Evolutionary conservation across 92 coral and sea anemone species (phyloP).

Genomic region (Bergia sp.): DNA sequence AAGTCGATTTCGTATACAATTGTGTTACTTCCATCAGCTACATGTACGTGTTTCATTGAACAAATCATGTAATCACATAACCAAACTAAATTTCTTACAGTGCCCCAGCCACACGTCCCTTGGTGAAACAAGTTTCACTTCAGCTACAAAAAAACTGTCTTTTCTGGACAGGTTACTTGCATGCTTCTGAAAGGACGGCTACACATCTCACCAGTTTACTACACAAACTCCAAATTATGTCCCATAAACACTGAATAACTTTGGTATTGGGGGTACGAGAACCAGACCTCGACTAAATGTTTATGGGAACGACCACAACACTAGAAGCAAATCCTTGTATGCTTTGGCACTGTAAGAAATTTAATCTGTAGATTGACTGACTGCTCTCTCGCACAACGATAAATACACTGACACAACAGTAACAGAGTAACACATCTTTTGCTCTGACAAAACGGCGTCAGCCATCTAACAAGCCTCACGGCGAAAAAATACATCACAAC

Average conservation of each 20-base stretch:
- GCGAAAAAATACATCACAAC: background rate
- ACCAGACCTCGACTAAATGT: too few species aligned
- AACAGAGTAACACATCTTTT: too few species aligned
- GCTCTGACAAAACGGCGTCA: too few species aligned
- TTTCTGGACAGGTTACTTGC: background rate
- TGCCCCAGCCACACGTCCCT: background rate
- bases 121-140: background rate
- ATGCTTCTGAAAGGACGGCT: background rate
- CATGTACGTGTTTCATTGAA: slow-evolving; percentile 3
- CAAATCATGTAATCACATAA: slow-evolving; percentile 14
- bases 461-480: too few species aligned
- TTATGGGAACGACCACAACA: too few species aligned
- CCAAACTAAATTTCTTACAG: slow-evolving; percentile 12
- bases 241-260: background rate
- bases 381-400: too few species aligned
- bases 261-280: background rate
- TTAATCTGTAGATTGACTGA: too few species aligned
- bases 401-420: too few species aligned
- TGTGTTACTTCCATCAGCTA: slow-evolving; percentile 19
- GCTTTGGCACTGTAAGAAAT: too few species aligned
- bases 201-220: background rate
- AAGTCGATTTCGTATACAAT: slow-evolving; percentile 3
- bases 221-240: background rate
- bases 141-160: background rate
- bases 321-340: too few species aligned